These are phyloP conservation scores for Aphidius gifuensis DNA, from an alignment of 1,140 invertebrate genomes.

Conservation along the genomic window DNA sequence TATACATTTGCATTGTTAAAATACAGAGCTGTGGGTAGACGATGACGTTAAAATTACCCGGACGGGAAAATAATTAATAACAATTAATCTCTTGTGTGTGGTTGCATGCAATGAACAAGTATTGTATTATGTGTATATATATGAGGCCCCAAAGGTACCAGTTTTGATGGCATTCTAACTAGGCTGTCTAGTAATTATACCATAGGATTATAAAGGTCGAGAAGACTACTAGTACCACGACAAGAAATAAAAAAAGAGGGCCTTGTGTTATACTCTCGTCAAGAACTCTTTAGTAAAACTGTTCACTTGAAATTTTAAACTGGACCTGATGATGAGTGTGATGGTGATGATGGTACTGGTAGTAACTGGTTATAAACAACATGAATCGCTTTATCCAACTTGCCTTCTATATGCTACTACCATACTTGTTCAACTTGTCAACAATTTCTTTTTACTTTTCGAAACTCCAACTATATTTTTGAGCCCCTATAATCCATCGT, in stretches of 20 bases:
- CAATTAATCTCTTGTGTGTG: constrained; percentile 54
- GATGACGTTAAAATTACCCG: constrained; percentile 49
- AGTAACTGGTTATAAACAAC: too few relatives aligned
- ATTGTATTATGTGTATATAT: not conserved
- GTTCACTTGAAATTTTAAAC: constrained; percentile 54
- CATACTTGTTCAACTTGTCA: too few relatives aligned
- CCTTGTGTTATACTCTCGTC: constrained; percentile 19
- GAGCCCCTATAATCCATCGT: too few relatives aligned
- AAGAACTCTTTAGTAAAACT: constrained; percentile 54
- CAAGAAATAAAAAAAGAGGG: too few relatives aligned
- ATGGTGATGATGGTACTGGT: too few relatives aligned
- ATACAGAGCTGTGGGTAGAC: constrained; percentile 34
- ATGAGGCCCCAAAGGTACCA: too few relatives aligned
- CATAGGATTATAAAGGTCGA: constrained; percentile 54
- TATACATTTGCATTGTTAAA: constrained; percentile 43
- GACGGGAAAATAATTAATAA: constrained; percentile 55
- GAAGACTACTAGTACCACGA: constrained; percentile 28
- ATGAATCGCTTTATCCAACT: too few relatives aligned
- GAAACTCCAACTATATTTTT: too few relatives aligned
- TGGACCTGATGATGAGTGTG: too few relatives aligned
- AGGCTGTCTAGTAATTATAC: constrained; percentile 50
- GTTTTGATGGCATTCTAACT: constrained; percentile 26
- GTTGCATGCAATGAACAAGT: constrained; percentile 19
- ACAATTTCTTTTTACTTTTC: too few relatives aligned
- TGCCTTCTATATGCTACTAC: too few relatives aligned